Conservation (phyloP, 1,140 invertebrate genomes). For the Brachionus angularis region DNA sequence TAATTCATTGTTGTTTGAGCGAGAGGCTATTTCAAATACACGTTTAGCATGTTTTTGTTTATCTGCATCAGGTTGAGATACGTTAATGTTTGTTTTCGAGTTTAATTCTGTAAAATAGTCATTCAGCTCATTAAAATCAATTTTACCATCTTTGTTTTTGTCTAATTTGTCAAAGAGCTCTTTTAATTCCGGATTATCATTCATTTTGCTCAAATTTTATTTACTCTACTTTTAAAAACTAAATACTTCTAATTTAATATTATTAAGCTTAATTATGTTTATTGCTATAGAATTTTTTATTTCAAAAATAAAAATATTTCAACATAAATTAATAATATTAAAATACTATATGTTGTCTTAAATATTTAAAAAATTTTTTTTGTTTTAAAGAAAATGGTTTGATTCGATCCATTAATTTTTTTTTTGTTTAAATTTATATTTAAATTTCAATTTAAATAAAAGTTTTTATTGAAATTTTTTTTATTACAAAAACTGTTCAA, state of each 20-base stretch:
- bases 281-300: no score
- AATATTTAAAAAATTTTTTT: no score
- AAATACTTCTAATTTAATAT: not conserved
- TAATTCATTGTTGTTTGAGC: not conserved
- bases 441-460: no score
- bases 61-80: not conserved
- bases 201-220: not conserved
- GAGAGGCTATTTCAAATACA: slow-evolving; percentile 4
- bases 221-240: not conserved
- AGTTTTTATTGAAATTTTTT: no score
- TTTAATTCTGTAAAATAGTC: slow-evolving; percentile 22
- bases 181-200: not conserved
- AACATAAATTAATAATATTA: no score
- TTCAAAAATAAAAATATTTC: no score
- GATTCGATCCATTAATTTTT: no score
- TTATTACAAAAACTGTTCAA: no score
- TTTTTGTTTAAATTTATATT: no score
- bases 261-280: no score
- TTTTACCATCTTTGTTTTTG: slow-evolving; percentile 43
- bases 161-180: slow-evolving; percentile 32
- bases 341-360: no score
- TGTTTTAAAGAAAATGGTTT: no score
- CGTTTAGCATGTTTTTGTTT: not conserved
- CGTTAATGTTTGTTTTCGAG: not conserved
- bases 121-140: slow-evolving; percentile 30